Evolutionary conservation across 2,888 invertebrate genomes (phyloP), one percentile per base, ranked within the genome.

Genomic region (Nomada ruficornis): DNA sequence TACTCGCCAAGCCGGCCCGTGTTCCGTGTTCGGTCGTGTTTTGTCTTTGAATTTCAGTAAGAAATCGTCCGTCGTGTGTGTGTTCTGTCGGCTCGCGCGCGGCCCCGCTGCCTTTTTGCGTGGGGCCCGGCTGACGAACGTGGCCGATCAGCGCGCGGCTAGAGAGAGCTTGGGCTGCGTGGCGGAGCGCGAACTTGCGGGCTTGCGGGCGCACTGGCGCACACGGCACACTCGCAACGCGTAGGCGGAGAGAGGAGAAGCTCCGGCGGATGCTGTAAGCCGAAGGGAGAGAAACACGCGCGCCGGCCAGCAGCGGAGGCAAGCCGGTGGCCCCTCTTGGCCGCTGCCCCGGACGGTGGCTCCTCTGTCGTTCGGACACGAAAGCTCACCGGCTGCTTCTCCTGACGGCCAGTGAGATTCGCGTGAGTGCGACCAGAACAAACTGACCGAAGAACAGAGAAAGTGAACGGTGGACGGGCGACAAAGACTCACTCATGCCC

Each of bases 151-250:
- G 89, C 88, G 89, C 89, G 88, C 88, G 87, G 89, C 83, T 82
- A 88, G 89, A 88, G 88, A 87, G 88, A 89, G 89, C 89, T 89
- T 89, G 78, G 89, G 88, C 83, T 88, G 89, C 88, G 88, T 89
- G 89, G 88, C 88, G 88, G 88, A 88, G 91, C 93, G 92, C 93
- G 93, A 93, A 93, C 93, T 93, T 93, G 93, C 93, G 93, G 93
- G 93, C 93, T 93, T 93, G 93, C 93, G 93, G 93, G 93, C 93
- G 93, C 93, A 93, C 93, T 93, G 93, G 92, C 93, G 93, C 91
- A 91, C 92, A 91, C 91, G 91, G 91, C 87, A 85, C 84, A 85
- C 87, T 92, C 92, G 91, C 90, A 90, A 90, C 88, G 91, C 93
- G 93, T 92, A 93, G 93, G 93, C 93, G 93, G 93, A 93, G 91